Conservation (phyloP, 2,888 invertebrate species). For the Callyntrura sp. region DNA sequence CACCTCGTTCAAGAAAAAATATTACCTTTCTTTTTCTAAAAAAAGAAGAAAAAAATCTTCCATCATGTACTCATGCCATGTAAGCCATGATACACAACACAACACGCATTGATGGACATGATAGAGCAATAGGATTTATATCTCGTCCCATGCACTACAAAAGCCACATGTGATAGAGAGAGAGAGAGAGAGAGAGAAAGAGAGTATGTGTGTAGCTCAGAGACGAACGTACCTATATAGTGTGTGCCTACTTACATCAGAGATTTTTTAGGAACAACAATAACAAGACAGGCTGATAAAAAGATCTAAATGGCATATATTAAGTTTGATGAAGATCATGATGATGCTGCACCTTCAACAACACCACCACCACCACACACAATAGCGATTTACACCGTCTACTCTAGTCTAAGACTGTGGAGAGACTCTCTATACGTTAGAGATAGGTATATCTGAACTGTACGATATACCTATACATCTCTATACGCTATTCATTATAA, state of each 20-base stretch:
- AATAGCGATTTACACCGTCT: conserved; percentile 43
- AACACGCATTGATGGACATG: conserved; percentile 67
- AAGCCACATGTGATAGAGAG: neutral
- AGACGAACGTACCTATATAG: neutral
- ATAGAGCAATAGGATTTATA: conserved; percentile 63
- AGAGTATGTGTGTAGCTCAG: conserved; percentile 21
- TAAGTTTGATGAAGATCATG: conserved; percentile 71
- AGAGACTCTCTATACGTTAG: neutral
- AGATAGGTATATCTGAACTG: neutral
- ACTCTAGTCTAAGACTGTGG: neutral
- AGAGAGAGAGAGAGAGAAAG: neutral
- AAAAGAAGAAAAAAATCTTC: conserved; percentile 19
- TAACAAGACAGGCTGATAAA: conserved; percentile 68
- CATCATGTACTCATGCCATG: conserved; percentile 50
- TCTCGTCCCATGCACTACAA: conserved; percentile 25
- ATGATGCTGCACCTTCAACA: conserved; percentile 75
- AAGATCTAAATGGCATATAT: conserved; percentile 69
- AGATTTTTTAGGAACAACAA: conserved; percentile 58
- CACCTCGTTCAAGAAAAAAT: conserved; percentile 65
- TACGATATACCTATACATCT: neutral
- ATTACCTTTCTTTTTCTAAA: conserved; percentile 49
- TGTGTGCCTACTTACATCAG: conserved; percentile 34
- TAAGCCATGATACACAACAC: conserved; percentile 50
- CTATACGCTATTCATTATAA: conserved; percentile 64
- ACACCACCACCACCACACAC: conserved; percentile 45